These are phyloP conservation scores for Nephrotoma appendiculata DNA, from an alignment of 2,888 invertebrate species.

Conservation along the genomic window DNA sequence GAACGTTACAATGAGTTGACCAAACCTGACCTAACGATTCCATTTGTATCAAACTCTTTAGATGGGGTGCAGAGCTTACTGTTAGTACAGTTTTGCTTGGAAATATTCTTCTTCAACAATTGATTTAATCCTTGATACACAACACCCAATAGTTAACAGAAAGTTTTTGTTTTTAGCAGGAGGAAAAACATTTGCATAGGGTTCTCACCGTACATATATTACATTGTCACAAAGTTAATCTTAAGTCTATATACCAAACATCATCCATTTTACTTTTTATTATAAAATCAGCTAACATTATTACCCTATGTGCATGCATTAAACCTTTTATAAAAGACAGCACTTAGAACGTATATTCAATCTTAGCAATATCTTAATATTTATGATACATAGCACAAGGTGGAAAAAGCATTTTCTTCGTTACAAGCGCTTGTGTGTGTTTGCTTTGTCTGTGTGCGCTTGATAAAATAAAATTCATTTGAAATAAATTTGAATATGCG, in stretches of 20 bases:
- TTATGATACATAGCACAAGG: neutral
- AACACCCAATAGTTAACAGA: too few species aligned
- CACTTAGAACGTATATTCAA: neutral
- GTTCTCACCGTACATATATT: neutral
- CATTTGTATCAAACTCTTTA: too few species aligned
- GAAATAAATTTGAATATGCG: neutral
- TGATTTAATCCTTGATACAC: too few species aligned
- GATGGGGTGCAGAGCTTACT: too few species aligned
- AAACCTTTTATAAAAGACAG: neutral
- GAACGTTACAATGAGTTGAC: too few species aligned
- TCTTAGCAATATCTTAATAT: neutral
- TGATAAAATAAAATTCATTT: neutral
- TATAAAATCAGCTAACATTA: neutral
- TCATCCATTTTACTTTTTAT: neutral
- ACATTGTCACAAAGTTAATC: neutral
- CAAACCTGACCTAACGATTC: too few species aligned
- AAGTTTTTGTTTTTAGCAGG: too few species aligned
- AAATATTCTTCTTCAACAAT: too few species aligned
- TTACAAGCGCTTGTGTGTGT: neutral
- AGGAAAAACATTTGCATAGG: too few species aligned
- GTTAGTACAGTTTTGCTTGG: too few species aligned
- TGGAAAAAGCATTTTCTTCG: neutral
- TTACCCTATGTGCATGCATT: neutral
- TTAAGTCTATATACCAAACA: neutral
- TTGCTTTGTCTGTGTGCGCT: neutral